These are phyloP conservation scores for Pan troglodytes DNA, from an alignment of 2,113 vertebrate genomes.

Conservation along the genomic window NHGRI_mPanTro3-v2.1_pri NC_072413.2:14465501-14466000, in stretches of 20 bases:
- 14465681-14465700: slow-evolving; percentile 15
- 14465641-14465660: slow-evolving; percentile 32
- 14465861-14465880: not conserved
- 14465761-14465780: slow-evolving; percentile 15
- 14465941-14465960: too few species aligned
- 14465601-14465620: not conserved
- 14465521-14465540: not conserved
- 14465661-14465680: slow-evolving; percentile 32
- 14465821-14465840: not conserved
- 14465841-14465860: not conserved
- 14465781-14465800: not conserved
- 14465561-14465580: slow-evolving; percentile 44
- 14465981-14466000: too few species aligned
- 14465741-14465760: not conserved
- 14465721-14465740: slow-evolving; percentile 42
- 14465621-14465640: not conserved
- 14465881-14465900: not conserved
- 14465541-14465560: slow-evolving; percentile 18
- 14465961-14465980: too few species aligned
- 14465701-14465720: slow-evolving; percentile 39
- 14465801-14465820: not conserved
- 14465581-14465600: slow-evolving; percentile 26
- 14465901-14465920: not conserved
- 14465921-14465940: too few species aligned
- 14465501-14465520: accelerated